phyloP scores from a whole-genome alignment of 2,113 vertebrate species.

The Poeciliopsis occidentalis region DNA sequence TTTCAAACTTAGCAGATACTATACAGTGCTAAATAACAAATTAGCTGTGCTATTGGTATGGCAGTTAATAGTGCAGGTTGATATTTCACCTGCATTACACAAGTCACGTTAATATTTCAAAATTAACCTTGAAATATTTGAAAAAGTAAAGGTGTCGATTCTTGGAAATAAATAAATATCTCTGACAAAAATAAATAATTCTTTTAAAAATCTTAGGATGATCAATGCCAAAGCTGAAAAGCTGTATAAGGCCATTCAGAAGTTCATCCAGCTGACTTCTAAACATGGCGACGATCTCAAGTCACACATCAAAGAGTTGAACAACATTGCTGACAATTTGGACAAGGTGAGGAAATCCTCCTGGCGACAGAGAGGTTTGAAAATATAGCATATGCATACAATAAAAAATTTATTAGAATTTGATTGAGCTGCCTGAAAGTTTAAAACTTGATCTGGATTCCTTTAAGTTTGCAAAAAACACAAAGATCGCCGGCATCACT shows the following conservation, averaged over 20 bases:
- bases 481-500: slow-evolving; percentile 64
- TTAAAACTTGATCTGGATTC: rapidly evolving
- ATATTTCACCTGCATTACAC: too few relatives aligned
- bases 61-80: too few relatives aligned
- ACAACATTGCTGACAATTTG: slow-evolving; percentile 7
- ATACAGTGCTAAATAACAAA: too few relatives aligned
- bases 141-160: too few relatives aligned
- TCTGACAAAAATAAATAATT: too few relatives aligned
- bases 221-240: slow-evolving; percentile 15
- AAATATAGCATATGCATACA: too few relatives aligned
- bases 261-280: slow-evolving; percentile 32
- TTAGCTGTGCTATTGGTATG: too few relatives aligned
- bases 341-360: slow-evolving; percentile 17
- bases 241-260: slow-evolving; percentile 22
- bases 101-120: too few relatives aligned
- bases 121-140: too few relatives aligned
- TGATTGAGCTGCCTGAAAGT: neutral
- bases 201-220: neutral
- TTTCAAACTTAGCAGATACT: too few relatives aligned
- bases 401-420: neutral
- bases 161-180: too few relatives aligned
- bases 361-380: too few relatives aligned
- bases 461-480: slow-evolving; percentile 41
- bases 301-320: rapidly evolving
- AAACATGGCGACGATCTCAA: neutral